These are phyloP conservation scores for Hormaphis cornu DNA, from an alignment of 1,140 invertebrate species.

Conservation along the genomic window DNA sequence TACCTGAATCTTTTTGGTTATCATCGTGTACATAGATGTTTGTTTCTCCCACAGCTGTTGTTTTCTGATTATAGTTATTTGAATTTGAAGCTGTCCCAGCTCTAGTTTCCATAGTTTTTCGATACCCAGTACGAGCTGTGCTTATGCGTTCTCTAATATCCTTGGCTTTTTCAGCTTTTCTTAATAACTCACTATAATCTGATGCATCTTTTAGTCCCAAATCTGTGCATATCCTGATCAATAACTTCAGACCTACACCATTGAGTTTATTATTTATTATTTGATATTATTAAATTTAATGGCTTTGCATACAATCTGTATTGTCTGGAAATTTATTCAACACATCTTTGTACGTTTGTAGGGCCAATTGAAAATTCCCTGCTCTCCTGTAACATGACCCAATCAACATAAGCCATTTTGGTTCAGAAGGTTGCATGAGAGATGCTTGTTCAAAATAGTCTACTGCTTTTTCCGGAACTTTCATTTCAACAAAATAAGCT, in stretches of 20 bases:
- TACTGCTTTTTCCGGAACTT: conserved; percentile 80
- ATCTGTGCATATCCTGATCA: conserved; percentile 72
- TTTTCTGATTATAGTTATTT: conserved; percentile 12
- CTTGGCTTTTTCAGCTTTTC: conserved; percentile 70
- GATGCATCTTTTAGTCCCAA: conserved; percentile 70
- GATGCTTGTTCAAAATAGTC: conserved; percentile 79
- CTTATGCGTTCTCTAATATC: conserved; percentile 56
- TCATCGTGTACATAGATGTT: conserved; percentile 28
- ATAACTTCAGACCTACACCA: conserved; percentile 59
- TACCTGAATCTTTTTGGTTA: conserved; percentile 34
- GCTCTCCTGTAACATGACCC: conserved; percentile 72
- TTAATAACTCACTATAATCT: conserved; percentile 68
- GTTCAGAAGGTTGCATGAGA: conserved; percentile 73
- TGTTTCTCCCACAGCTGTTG: neutral
- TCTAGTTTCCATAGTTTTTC: conserved; percentile 26
- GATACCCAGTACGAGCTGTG: conserved; percentile 46
- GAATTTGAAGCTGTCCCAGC: conserved; percentile 2
- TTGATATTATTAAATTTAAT: neutral
- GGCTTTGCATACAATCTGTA: conserved; percentile 56
- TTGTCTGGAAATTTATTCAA: conserved; percentile 74
- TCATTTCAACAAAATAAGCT: conserved; percentile 81
- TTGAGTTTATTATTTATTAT: neutral
- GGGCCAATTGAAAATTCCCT: conserved; percentile 74
- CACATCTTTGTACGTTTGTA: conserved; percentile 70
- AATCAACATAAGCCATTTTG: conserved; percentile 74